phyloP scores from a whole-genome alignment of 2,113 vertebrate genomes.

The Sturnus vulgaris region DNA sequence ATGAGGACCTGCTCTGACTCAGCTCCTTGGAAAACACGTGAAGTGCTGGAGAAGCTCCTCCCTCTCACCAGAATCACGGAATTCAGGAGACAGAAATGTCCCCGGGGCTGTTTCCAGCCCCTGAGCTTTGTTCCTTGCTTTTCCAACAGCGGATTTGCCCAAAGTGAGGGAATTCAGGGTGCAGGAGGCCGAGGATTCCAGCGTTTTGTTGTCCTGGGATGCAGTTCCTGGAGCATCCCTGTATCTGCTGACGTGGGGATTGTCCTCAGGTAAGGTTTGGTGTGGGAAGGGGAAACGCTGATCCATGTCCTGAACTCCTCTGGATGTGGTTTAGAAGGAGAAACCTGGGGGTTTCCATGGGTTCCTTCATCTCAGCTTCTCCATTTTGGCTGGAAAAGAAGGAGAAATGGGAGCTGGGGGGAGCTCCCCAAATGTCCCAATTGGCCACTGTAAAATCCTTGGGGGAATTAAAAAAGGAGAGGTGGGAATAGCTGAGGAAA shows the following conservation, averaged over 20 bases:
- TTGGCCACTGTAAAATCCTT: neutral
- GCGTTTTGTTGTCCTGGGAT: conserved; percentile 77
- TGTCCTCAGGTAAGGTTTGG: conserved; percentile 76
- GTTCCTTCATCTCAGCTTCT: neutral
- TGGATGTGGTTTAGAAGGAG: neutral
- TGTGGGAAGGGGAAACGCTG: neutral
- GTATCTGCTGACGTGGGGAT: conserved; percentile 78
- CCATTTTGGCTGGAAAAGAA: neutral
- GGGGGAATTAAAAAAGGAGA: neutral
- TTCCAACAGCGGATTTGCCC: conserved; percentile 77
- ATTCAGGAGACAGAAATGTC: neutral
- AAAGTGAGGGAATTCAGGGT: conserved; percentile 74
- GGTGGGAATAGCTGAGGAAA: neutral
- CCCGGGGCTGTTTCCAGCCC: neutral
- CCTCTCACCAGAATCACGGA: rapidly evolving
- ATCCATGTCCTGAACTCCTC: neutral
- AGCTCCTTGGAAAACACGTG: neutral
- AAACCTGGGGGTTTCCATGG: neutral
- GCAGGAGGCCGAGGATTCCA: conserved; percentile 70
- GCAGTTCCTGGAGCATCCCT: conserved; percentile 72
- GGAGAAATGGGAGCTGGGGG: neutral
- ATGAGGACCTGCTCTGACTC: neutral
- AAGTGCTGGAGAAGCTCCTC: neutral
- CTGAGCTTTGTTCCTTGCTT: neutral
- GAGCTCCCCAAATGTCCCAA: neutral